Base-by-base conservation (phyloP, 2,888 invertebrate species). In the Resseliella maxima region DNA sequence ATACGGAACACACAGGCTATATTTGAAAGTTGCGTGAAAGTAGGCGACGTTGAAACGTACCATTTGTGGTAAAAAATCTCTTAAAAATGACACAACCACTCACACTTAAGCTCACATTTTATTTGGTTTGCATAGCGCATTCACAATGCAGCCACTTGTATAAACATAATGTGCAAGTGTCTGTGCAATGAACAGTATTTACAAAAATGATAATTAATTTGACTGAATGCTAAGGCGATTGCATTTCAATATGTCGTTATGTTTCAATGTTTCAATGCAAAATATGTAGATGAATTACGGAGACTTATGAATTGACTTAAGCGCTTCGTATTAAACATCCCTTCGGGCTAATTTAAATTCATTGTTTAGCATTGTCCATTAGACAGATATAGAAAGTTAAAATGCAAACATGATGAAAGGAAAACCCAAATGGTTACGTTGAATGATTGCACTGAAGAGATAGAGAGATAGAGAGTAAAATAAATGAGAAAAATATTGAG, bases 181-280 rank as follows among this genome's bases (percentile, higher is more conserved):
- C 41, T 41, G 41, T 41, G 41, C 12, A 12, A 15, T 50, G 46
- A 18, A 18, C 18, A 15, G 18, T 18, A 2, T 50, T 2, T 35
- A 72, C 72, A 27, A n/a, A n/a, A n/a, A 72, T 72, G 31, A 72
- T 72, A 72, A 72, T 72, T 72, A 72, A 72, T 72, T 35, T 72
- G 15, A 72, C 50, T 8, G 50, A 8, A 50, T 21, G 59, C 0
- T 72, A 35, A 72, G 18, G 72, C 31, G 31, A 72, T 5, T 72
- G 72, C 31, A 31, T 31, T 59, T 8, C 72, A 31, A 31, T 72
- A 31, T 72, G 72, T 72, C 72, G 31, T 72, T 72, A 72, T n/a
- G n/a, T 8, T 72, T 72, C 72, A 72, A 1, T 18, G 31, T 38
- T 6, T 27, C 38, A 83, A 83, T 83, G 83, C 83, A 83, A 83